Evolutionary conservation across 2,888 invertebrate species (phyloP).

Genomic region (Smittia sp.): DNA sequence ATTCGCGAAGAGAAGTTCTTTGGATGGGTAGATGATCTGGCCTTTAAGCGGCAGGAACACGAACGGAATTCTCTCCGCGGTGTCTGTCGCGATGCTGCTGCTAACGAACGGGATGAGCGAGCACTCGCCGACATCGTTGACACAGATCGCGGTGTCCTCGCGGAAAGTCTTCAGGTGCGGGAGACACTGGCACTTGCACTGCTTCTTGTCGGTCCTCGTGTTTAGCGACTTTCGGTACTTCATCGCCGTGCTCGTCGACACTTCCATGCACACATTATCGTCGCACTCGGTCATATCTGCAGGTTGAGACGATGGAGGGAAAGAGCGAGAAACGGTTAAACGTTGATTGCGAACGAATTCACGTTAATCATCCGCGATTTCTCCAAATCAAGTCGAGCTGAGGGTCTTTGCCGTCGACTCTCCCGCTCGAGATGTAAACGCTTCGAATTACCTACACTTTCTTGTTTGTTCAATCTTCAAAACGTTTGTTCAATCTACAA

Average conservation of each 20-base stretch:
- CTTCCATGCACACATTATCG: slow-evolving; percentile 53
- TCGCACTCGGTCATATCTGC: slow-evolving; percentile 50
- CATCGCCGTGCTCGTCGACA: slow-evolving; percentile 46
- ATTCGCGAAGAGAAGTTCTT: slow-evolving; percentile 75
- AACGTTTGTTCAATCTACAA: background rate
- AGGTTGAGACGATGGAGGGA: background rate
- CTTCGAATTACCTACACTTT: slow-evolving; percentile 9
- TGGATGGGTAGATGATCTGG: slow-evolving; percentile 84
- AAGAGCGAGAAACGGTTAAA: too few species aligned
- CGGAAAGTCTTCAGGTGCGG: slow-evolving; percentile 74
- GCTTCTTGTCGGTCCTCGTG: slow-evolving; percentile 22
- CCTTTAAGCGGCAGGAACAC: slow-evolving; percentile 81
- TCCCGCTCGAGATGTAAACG: background rate
- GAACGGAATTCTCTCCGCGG: slow-evolving; percentile 77
- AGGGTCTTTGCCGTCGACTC: too few species aligned
- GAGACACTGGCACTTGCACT: slow-evolving; percentile 76
- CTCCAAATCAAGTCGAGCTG: too few species aligned
- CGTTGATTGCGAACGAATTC: too few species aligned
- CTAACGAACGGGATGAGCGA: slow-evolving; percentile 74
- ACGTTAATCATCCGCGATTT: too few species aligned
- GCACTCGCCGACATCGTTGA: slow-evolving; percentile 81
- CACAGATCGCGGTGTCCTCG: slow-evolving; percentile 80
- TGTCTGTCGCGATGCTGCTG: slow-evolving; percentile 59
- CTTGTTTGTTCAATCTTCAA: background rate
- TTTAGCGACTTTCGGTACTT: background rate